Evolutionary conservation across 2,888 invertebrate species (phyloP), one percentile per base, ranked within the genome.

Genomic region (Trissolcus japonicus): DNA sequence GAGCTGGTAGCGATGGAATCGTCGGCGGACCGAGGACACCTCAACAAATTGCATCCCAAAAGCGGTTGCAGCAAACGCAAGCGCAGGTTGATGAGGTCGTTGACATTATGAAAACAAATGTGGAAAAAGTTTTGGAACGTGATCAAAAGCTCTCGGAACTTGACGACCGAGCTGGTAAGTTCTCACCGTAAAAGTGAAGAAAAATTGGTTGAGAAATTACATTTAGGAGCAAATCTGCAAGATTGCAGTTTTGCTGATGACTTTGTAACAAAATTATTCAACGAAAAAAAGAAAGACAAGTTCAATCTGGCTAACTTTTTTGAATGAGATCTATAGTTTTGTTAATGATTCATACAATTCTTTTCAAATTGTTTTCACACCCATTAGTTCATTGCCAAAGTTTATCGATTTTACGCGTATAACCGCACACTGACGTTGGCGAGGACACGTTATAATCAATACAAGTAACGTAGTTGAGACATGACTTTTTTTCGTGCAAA

Each of bases 61-160:
- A 95, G 83, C 92, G 95, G 85, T 90, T 95, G 85, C 95, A 95
- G 85, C 95, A 95, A 88, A 94, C 95, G 69, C 95, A 95, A 90
- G 95, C 95, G 75, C 94, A 95, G 90, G 95, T 95, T 57, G 94
- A 95, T 87, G 94, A 94, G 93, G 96, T 96, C 80, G 96, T 96
- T 76, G 96, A 95, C 82, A 98, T 98, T 80, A 98, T 98, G 98
- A 94, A 96, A 90, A 94, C 95, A 68, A 98, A 98, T 89, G 98
- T 98, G 61, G 98, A 98, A 87, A 98, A 98, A 89, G 98, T 98
- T 19, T 90, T 98, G 82, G 98, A 98, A 90, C 92, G 98, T 87
- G 98, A 98, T 92, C 95, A 96, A 87, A 98, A 98, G 89, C 91
- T 98, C 81, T 97, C 98, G 50, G 98, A 98, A 90, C 91, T 98